Conservation (phyloP, 2,797 vertebrate species). For the Hozukius guyotensis region DNA sequence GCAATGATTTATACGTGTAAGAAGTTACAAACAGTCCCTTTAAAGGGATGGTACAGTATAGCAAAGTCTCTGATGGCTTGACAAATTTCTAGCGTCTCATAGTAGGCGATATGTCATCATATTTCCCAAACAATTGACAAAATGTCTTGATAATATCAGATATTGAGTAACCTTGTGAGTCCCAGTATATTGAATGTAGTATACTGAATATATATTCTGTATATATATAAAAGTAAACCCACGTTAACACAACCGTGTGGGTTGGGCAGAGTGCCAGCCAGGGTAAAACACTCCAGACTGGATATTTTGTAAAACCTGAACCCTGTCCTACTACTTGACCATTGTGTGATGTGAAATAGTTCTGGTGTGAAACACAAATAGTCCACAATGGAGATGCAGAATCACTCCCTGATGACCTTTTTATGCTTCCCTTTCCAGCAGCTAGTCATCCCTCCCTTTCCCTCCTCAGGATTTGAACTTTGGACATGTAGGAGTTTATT, state of each 20-base stretch:
- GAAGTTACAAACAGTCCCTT: too few relatives aligned
- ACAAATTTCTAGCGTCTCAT: background rate
- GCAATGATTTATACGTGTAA: too few relatives aligned
- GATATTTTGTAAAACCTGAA: slow-evolving; percentile 28
- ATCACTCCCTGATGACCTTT: slow-evolving; percentile 41
- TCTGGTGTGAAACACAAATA: slow-evolving; percentile 36
- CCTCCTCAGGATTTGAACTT: slow-evolving; percentile 56
- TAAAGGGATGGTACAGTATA: background rate
- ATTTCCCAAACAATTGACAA: background rate
- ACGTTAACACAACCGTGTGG: background rate
- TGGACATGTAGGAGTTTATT: slow-evolving; percentile 15
- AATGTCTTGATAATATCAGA: background rate
- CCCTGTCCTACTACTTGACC: background rate
- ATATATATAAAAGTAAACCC: background rate
- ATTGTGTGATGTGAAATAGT: slow-evolving; percentile 29
- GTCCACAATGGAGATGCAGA: slow-evolving; percentile 32
- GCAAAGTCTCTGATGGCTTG: background rate
- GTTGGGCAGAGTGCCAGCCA: background rate
- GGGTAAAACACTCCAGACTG: background rate
- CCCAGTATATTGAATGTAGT: background rate
- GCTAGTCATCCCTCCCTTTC: slow-evolving; percentile 52
- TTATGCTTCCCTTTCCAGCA: slow-evolving; percentile 43
- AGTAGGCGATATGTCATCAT: background rate
- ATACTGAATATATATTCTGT: background rate
- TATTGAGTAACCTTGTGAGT: background rate